Evolutionary conservation across 2,113 vertebrate genomes (phyloP).

Genomic region (human): DNA sequence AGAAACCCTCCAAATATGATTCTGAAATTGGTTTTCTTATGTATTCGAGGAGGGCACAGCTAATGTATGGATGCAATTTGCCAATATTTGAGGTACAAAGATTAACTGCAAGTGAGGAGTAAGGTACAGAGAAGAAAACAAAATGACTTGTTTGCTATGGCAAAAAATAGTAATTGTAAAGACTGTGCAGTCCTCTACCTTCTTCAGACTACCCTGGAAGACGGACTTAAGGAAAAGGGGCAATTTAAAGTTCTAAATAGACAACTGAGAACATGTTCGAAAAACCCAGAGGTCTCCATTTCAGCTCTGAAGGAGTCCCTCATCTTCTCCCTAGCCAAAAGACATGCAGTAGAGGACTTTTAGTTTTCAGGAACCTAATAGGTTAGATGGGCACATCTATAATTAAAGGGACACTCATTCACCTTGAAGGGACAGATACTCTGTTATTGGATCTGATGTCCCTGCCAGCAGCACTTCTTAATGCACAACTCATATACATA

Average conservation of each 20-base stretch:
- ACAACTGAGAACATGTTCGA: not conserved
- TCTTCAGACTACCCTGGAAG: not conserved
- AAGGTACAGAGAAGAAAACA: not conserved
- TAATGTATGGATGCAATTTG: not conserved
- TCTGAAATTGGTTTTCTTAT: not conserved
- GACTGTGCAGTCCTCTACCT: not conserved
- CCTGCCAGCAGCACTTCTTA: no score
- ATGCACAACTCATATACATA: not conserved
- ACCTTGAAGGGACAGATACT: not conserved
- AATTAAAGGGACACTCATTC: no score
- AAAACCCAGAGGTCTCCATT: not conserved
- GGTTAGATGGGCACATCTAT: no score
- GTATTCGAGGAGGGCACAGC: not conserved
- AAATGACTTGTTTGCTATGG: not conserved
- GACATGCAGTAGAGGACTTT: not conserved
- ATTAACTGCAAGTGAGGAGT: not conserved
- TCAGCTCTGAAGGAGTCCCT: not conserved
- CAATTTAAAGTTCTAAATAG: not conserved
- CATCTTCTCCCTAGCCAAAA: not conserved
- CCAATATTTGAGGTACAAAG: not conserved
- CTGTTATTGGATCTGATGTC: not conserved
- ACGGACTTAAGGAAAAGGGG: not conserved
- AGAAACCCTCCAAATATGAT: not conserved
- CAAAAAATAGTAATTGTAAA: not conserved
- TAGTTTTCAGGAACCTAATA: not conserved